Percentiles rank a stretch among this genome's conserved stretches.
phyloP scores from a whole-genome alignment of 2,113 vertebrate species.

The Megalops atlanticus region DNA sequence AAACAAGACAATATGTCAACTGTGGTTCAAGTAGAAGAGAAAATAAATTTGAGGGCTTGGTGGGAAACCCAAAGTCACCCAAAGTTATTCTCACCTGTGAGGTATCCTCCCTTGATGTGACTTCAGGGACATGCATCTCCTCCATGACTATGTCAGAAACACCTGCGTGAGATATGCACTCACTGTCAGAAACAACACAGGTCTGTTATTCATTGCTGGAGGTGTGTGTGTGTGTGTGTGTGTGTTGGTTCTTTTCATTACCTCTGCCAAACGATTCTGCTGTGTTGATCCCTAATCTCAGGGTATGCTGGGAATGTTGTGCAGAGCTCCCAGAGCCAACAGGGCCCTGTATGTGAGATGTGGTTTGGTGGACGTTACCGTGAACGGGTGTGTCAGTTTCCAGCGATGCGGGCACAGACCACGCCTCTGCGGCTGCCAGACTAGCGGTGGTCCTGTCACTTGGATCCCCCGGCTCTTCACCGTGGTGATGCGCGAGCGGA shows the following conservation, averaged over 20 bases:
- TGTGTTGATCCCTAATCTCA: background rate
- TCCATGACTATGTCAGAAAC: constrained; percentile 9
- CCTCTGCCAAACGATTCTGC: too few relatives aligned
- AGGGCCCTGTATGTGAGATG: too few relatives aligned
- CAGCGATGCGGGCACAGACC: constrained; percentile 3
- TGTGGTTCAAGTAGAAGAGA: background rate
- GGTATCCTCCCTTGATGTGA: background rate
- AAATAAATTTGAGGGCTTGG: too few relatives aligned
- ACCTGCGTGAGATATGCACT: constrained; percentile 38
- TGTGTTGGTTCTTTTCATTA: background rate
- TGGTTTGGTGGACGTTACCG: constrained; percentile 38
- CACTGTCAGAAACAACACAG: background rate
- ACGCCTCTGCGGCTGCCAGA: background rate
- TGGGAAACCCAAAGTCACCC: too few relatives aligned
- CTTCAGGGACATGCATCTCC: background rate
- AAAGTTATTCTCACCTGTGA: constrained; percentile 48
- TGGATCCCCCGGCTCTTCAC: constrained; percentile 3
- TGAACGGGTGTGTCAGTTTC: constrained; percentile 7
- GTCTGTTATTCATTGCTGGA: background rate
- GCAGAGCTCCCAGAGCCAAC: too few relatives aligned
- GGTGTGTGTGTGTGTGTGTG: too few relatives aligned
- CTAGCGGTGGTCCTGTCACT: background rate
- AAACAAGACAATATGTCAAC: too few relatives aligned
- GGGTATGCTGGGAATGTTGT: too few relatives aligned
- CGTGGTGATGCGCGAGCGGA: background rate